phyloP scores from a whole-genome alignment of 1,140 invertebrate genomes.

The Thaumatotibia leucotreta region DNA sequence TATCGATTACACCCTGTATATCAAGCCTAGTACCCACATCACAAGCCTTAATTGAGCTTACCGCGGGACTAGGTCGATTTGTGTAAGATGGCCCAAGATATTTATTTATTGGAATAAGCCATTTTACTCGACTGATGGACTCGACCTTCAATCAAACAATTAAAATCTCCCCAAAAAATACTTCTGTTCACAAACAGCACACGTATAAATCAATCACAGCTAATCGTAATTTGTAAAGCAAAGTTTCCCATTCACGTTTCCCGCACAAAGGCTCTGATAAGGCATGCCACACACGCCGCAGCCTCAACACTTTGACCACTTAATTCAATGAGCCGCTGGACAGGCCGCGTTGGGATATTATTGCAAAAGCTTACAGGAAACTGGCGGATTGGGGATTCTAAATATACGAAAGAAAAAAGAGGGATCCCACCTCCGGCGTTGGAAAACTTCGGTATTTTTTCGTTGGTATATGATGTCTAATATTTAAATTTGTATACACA shows the following conservation, averaged over 20 bases:
- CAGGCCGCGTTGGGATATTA: conserved; percentile 12
- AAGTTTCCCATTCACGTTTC: background rate
- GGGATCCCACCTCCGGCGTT: no score
- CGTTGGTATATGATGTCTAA: no score
- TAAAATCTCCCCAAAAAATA: background rate
- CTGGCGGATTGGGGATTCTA: background rate
- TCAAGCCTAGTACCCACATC: no score
- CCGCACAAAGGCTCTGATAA: conserved; percentile 14
- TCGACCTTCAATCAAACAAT: background rate
- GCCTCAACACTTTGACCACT: conserved; percentile 31
- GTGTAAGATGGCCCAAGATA: no score
- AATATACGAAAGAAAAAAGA: no score
- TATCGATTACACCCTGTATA: no score
- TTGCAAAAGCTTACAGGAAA: background rate
- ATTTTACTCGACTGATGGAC: no score
- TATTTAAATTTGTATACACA: no score
- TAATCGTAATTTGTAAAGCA: background rate
- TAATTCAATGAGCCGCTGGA: conserved; percentile 37
- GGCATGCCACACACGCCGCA: conserved; percentile 31
- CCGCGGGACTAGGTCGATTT: no score
- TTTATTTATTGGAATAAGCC: no score
- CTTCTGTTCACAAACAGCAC: background rate
- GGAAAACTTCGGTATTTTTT: no score
- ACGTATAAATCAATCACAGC: background rate
- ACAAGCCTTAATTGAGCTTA: no score